A percentile compares a stretch with the other conserved stretches of the same genome.
phyloP scores from a whole-genome alignment of 2,113 vertebrate genomes.

The Helogale parvula region DNA sequence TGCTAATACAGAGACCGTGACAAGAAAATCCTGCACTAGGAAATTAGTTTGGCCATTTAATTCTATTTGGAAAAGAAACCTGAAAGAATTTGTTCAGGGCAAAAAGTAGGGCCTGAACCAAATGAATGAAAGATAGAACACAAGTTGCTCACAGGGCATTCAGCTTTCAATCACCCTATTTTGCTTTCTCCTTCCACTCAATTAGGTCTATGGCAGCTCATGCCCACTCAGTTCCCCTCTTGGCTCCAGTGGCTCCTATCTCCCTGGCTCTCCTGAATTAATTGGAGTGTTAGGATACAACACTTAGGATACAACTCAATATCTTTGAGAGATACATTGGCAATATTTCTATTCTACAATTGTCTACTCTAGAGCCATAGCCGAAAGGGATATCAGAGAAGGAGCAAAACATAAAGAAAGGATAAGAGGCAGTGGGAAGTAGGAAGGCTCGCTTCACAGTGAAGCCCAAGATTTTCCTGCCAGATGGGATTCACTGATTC shows the following conservation, averaged over 20 bases:
- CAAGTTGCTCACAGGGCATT: slow-evolving; percentile 43
- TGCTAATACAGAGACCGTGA: not conserved
- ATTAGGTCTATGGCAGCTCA: slow-evolving; percentile 64
- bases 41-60: not conserved
- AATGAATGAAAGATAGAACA: not conserved
- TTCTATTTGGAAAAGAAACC: slow-evolving; percentile 29
- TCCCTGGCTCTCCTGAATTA: slow-evolving; percentile 53
- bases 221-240: slow-evolving; percentile 52
- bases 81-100: slow-evolving; percentile 33
- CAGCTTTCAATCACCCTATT: slow-evolving; percentile 64
- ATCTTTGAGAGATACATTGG: slow-evolving; percentile 28
- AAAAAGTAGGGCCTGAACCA: slow-evolving; percentile 63
- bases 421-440: slow-evolving; percentile 26
- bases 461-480: slow-evolving; percentile 38
- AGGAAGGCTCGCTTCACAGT: slow-evolving; percentile 50
- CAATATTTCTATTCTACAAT: slow-evolving; percentile 56
- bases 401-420: not conserved
- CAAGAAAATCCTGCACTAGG: not conserved
- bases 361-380: slow-evolving; percentile 15
- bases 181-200: slow-evolving; percentile 70
- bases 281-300: slow-evolving; percentile 40
- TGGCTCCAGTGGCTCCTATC: slow-evolving; percentile 52
- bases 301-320: no score
- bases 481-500: not conserved
- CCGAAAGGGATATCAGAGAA: slow-evolving; percentile 38